Percentiles rank a stretch among this genome's conserved stretches.
These are phyloP conservation scores for Drosophila nikananu DNA, from an alignment of 1,140 invertebrate species.

Conservation along the genomic window DNA sequence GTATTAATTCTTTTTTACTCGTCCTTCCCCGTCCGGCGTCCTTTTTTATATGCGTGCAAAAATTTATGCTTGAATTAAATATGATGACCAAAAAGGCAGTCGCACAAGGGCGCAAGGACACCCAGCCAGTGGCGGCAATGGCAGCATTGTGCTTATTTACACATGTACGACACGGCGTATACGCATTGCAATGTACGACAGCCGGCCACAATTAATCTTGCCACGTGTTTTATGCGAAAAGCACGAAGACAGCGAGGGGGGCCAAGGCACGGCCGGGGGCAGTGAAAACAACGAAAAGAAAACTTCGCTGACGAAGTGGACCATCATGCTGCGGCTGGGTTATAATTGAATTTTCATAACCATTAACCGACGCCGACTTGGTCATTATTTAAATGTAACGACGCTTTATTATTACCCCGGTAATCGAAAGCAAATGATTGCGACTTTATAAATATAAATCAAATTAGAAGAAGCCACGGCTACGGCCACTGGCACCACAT, in stretches of 20 bases:
- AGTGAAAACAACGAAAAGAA: conserved; percentile 1
- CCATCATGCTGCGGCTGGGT: conserved; percentile 75
- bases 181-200: conserved; percentile 78
- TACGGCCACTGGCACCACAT: conserved; percentile 48
- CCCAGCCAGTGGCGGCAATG: conserved; percentile 20
- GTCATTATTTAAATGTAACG: conserved; percentile 83
- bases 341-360: conserved; percentile 84
- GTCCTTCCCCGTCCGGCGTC: conserved; percentile 17
- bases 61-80: conserved; percentile 84
- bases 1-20: conserved; percentile 80
- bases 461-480: conserved; percentile 59
- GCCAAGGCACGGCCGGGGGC: not conserved
- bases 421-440: conserved; percentile 80
- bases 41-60: conserved; percentile 81
- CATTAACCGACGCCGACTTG: conserved; percentile 68
- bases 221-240: conserved; percentile 71
- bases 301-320: conserved; percentile 34
- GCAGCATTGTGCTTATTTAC: conserved; percentile 70
- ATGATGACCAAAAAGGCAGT: conserved; percentile 82
- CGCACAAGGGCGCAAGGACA: conserved; percentile 47
- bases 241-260: not conserved
- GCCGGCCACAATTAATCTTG: conserved; percentile 79
- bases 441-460: conserved; percentile 82
- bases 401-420: conserved; percentile 79
- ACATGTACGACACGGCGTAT: conserved; percentile 81